Evolutionary conservation across 2,113 vertebrate species (phyloP), one percentile per base, ranked within the genome.

Genomic region (Gambusia affinis): DNA sequence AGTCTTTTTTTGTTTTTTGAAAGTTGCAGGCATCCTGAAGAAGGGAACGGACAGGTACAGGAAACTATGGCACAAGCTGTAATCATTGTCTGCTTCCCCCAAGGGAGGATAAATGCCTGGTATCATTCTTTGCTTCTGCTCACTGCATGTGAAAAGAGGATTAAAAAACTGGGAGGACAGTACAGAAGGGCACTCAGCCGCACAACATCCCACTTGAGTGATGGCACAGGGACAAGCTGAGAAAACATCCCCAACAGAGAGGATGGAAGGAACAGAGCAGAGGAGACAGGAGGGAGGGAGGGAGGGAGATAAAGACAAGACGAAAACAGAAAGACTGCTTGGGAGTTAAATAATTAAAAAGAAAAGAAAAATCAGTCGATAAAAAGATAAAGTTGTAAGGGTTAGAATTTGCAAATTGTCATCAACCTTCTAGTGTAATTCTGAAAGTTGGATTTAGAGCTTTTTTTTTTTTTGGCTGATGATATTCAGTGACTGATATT

Each of bases 231-330:
- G 80, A 91, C 87, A 92, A 89, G 90, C 92, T 92, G 84, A 89
- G 90, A 84, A 93, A 92, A 90, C 88, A 91, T 78, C 79, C 71
- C 87, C 82, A 70, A 66, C 85, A 85, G 85, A 88, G 83, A 80
- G 76, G 76, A 78, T 33, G 60, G 75, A 76, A 67, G 83, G 72
- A 85, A 67, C 47, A 67, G 78, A 81, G 75, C 65, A 78, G 69
- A 72, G 57, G 42, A 42, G 77, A 47, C 35, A 2, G 30, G 30
- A 31, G 30, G 30, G 30, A 31, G 29, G 76, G 31, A 27, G 28
- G 64, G 61, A 67, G 66, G 70, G 64, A 75, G 70, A 81, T 74
- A 73, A 86, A 51, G 67, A 68, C 30, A 7, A 27, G 37, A 22
- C 19, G 57, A 33, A 73, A 66, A 82, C 63, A 81, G 70, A 62